Evolutionary conservation across 2,113 vertebrate genomes (phyloP), one percentile per base, ranked within the genome.

Genomic region (Lanius ludovicianus): DNA sequence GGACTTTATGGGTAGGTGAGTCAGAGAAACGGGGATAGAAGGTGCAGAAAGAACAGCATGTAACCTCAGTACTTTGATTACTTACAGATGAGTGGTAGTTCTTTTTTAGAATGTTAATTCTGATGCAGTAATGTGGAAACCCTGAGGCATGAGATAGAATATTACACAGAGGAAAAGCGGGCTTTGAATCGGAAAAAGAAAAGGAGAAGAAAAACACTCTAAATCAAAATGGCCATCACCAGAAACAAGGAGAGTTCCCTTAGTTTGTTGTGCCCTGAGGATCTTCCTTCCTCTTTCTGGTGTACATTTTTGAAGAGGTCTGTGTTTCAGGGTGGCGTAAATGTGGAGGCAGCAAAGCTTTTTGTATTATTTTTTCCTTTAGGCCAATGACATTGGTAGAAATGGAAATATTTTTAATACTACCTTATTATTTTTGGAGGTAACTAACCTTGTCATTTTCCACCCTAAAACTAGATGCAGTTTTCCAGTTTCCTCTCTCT

Each of bases 401-500:
- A 87, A 78, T 81, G 95, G 93, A 96, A 95, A 95, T 83, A 35
- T 68, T 94, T 92, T 78, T 79, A 92, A 82, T 93, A 33, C 44
- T 62, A 9, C 46, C n/a, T 80, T 46, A 82, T 87, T 78, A 83
- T 92, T 92, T 94, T 90, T 94, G 80, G 60, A 95, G 62, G 78
- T 87, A 93, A 65, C 74, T 85, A 50, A 84, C 46, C 46, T 73
- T 86, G 76, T 68, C 2, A 91, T 95, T 96, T 95, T 96, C 93
- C 89, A 59, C 85, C 2, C 2, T 89, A 80, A 57, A 23, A 23
- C 33, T 77, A 70, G 24, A 67, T 63, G 24, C 23, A 93, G 75
- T 83, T 92, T 90, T 95, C 94, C 76, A 88, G 35, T 93, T 92
- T 92, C 83, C 89, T 95, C 53, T 95, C 56, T 81, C 6, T 84